These are phyloP conservation scores for Garra rufa DNA, from an alignment of 2,113 vertebrate species.

Conservation along the genomic window DNA sequence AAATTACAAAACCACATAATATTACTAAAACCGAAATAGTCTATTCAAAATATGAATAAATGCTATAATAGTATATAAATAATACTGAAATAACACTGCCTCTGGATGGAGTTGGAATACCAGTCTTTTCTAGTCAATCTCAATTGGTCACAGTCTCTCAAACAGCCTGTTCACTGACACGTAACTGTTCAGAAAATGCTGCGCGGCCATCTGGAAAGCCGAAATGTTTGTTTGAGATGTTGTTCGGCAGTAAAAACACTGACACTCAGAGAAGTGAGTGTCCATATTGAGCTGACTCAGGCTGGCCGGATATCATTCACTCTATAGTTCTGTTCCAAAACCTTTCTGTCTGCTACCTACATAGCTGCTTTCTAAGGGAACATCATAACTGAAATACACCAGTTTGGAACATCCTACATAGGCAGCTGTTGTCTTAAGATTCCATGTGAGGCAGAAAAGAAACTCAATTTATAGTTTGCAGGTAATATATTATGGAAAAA, in stretches of 20 bases:
- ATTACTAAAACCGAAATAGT: neutral
- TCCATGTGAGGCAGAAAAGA: neutral
- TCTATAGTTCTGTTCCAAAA: neutral
- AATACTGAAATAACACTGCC: neutral
- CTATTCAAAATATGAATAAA: neutral
- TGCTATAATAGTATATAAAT: neutral
- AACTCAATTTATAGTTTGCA: neutral
- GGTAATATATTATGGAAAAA: no score
- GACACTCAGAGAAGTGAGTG: neutral
- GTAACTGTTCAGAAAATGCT: neutral
- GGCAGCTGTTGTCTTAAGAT: no score
- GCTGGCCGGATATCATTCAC: neutral
- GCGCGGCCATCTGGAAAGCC: neutral
- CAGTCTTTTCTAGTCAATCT: neutral
- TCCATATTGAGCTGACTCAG: neutral
- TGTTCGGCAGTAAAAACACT: neutral
- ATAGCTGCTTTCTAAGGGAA: neutral
- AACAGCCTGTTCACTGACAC: neutral
- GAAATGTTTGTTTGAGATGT: neutral
- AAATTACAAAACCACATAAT: neutral
- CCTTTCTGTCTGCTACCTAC: no score
- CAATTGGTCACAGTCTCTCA: neutral
- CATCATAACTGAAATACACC: neutral
- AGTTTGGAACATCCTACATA: no score
- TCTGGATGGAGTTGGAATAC: no score